Percentiles rank a stretch among this genome's conserved stretches.
These are phyloP conservation scores for Tetranychus urticae DNA, from an alignment of 1,140 invertebrate genomes.

Conservation along the genomic window DNA sequence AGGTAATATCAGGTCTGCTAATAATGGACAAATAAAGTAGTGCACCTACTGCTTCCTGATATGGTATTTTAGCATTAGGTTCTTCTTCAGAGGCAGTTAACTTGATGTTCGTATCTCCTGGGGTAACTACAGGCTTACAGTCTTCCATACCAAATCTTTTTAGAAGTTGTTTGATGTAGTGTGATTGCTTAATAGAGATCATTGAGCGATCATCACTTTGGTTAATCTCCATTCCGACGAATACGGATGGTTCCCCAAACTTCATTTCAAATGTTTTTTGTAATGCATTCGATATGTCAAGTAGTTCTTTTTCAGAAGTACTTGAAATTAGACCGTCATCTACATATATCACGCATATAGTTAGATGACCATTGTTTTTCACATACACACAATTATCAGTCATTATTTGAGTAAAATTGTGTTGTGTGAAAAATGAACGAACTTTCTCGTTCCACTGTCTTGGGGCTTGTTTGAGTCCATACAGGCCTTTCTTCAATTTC, in stretches of 20 bases:
- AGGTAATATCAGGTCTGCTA: slow-evolving; percentile 25
- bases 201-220: slow-evolving; percentile 7
- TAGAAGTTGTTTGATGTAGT: slow-evolving; percentile 8
- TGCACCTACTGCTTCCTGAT: slow-evolving; percentile 10
- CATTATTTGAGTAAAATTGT: background rate
- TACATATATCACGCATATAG: slow-evolving; percentile 11
- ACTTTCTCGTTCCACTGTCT: slow-evolving; percentile 20
- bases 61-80: slow-evolving; percentile 8
- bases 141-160: slow-evolving; percentile 16
- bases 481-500: slow-evolving; percentile 20
- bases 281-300: background rate
- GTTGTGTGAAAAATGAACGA: background rate
- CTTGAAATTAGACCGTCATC: slow-evolving; percentile 11
- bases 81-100: background rate
- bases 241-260: background rate
- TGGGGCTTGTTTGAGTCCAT: slow-evolving; percentile 23
- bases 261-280: background rate
- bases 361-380: background rate
- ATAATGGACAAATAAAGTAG: slow-evolving; percentile 21
- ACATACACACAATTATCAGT: slow-evolving; percentile 6
- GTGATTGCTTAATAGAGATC: slow-evolving; percentile 4
- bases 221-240: slow-evolving; percentile 12
- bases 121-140: slow-evolving; percentile 13
- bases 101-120: slow-evolving; percentile 1
- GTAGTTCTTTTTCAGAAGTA: background rate